These are phyloP conservation scores for Cheilosia grossa DNA, from an alignment of 2,888 invertebrate species.

Conservation along the genomic window DNA sequence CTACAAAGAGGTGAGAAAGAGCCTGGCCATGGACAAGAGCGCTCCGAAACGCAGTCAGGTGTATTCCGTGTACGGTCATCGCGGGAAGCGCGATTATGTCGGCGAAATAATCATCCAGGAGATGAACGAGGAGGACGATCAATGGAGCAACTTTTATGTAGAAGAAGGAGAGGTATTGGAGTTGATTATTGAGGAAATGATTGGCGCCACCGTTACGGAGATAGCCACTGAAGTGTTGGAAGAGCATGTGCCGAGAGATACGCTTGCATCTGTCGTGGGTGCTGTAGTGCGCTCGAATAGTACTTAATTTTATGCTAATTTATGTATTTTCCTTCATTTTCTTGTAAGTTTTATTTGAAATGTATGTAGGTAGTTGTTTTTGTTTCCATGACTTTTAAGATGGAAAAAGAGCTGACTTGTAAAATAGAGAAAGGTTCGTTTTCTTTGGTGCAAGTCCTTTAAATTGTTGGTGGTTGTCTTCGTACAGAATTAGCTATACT, in stretches of 20 bases:
- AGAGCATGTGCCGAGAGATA: slow-evolving; percentile 66
- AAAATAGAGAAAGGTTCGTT: slow-evolving; percentile 4
- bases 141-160: slow-evolving; percentile 89
- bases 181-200: slow-evolving; percentile 85
- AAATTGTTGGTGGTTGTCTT: too few relatives aligned
- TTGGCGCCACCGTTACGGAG: slow-evolving; percentile 84
- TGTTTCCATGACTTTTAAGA: slow-evolving; percentile 62
- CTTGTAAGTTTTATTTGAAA: slow-evolving; percentile 28
- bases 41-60: slow-evolving; percentile 77
- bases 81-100: slow-evolving; percentile 88
- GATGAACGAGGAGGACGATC: slow-evolving; percentile 88
- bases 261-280: slow-evolving; percentile 20
- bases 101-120: slow-evolving; percentile 89
- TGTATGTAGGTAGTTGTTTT: slow-evolving; percentile 25
- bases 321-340: slow-evolving; percentile 36
- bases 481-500: too few relatives aligned
- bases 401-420: slow-evolving; percentile 63
- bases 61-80: slow-evolving; percentile 84
- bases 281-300: slow-evolving; percentile 38
- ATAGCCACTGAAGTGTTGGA: slow-evolving; percentile 75
- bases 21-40: slow-evolving; percentile 85
- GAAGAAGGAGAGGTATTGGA: slow-evolving; percentile 89
- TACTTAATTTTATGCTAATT: slow-evolving; percentile 67
- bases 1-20: slow-evolving; percentile 84
- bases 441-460: too few relatives aligned